A percentile compares a stretch with the other conserved stretches of the same genome.
Evolutionary conservation across 2,888 invertebrate species (phyloP).

Genomic region (Callinectes sapidus): DNA sequence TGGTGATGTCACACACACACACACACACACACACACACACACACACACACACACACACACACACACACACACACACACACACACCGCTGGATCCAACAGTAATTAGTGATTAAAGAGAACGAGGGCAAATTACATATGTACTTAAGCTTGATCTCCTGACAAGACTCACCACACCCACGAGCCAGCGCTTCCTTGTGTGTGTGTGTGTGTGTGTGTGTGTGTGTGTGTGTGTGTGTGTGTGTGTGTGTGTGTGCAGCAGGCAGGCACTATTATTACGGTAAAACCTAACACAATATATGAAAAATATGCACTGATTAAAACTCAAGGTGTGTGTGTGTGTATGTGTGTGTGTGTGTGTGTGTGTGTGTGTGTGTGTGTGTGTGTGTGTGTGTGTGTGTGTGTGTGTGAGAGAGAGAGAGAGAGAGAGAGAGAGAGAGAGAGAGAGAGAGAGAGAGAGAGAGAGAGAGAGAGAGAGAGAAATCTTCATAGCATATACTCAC

Average conservation of each 20-base stretch:
- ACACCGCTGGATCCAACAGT: background rate
- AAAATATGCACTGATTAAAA: background rate
- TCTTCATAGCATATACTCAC: no score
- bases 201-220: background rate
- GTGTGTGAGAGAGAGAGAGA: no score
- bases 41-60: slow-evolving; percentile 36
- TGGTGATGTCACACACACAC: background rate
- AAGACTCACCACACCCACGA: background rate
- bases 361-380: no score
- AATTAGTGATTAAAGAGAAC: slow-evolving; percentile 5
- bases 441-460: background rate
- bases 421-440: slow-evolving; percentile 39
- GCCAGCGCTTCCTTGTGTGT: background rate
- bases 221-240: background rate
- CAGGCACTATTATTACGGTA: background rate
- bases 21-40: slow-evolving; percentile 19
- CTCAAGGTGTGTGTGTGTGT: no score
- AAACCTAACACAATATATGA: background rate
- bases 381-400: no score
- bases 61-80: background rate
- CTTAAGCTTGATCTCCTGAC: background rate
- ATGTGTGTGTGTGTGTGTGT: no score
- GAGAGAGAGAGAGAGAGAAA: background rate
- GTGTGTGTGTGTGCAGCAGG: background rate
- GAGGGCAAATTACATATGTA: no score